Evolutionary conservation across 1,140 invertebrate species (phyloP).

Genomic region (Hetaerina americana): DNA sequence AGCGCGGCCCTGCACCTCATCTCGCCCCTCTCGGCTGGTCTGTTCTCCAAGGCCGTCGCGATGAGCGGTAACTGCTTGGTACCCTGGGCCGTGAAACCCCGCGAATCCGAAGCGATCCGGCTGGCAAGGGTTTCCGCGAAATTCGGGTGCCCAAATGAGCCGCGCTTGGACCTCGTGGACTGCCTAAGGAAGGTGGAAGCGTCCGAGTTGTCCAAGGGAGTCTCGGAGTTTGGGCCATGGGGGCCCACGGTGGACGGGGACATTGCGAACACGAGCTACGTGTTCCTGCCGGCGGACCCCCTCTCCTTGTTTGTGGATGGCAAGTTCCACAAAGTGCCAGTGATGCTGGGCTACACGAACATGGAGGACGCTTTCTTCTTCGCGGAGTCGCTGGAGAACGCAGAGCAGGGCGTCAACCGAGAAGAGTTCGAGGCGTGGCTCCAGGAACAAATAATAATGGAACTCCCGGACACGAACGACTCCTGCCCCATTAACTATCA

Average conservation of each 20-base stretch:
- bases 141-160: conserved; percentile 49
- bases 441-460: conserved; percentile 34
- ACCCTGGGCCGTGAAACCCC: conserved; percentile 4
- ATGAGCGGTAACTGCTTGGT: conserved; percentile 61
- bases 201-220: conserved; percentile 41
- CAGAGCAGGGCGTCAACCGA: conserved; percentile 34
- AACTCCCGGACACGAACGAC: conserved; percentile 35
- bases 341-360: conserved; percentile 58
- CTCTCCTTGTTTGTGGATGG: conserved; percentile 42
- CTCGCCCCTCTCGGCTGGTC: conserved; percentile 42
- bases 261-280: conserved; percentile 44
- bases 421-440: conserved; percentile 45
- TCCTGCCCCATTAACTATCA: conserved; percentile 52
- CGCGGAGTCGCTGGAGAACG: conserved; percentile 31
- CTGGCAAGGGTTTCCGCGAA: conserved; percentile 42
- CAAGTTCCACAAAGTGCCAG: conserved; percentile 37
- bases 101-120: conserved; percentile 33
- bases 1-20: conserved; percentile 57
- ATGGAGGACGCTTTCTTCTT: conserved; percentile 56
- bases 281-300: conserved; percentile 51
- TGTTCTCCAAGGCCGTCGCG: conserved; percentile 48
- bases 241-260: conserved; percentile 56
- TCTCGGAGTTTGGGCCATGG: conserved; percentile 50
- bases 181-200: conserved; percentile 48
- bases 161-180: conserved; percentile 45